These are phyloP conservation scores for Aphidoletes aphidimyza DNA, from an alignment of 2,888 invertebrate genomes.

Conservation along the genomic window DNA sequence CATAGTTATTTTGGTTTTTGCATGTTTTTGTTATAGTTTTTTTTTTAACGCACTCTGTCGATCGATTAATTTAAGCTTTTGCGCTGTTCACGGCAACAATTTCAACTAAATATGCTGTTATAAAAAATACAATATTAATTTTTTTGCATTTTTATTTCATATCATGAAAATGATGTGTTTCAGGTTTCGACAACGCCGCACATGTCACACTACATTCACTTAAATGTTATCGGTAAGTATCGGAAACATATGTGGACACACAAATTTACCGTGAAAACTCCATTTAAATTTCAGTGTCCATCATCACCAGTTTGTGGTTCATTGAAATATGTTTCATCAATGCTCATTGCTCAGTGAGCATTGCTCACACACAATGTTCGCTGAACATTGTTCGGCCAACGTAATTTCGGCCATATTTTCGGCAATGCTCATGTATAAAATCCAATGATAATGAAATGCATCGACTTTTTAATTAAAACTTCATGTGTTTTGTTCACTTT, in stretches of 20 bases:
- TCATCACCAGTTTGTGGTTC: no score
- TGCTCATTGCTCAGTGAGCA: no score
- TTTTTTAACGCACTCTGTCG: no score
- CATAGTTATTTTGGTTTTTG: not conserved
- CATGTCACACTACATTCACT: constrained; percentile 82
- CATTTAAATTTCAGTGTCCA: no score
- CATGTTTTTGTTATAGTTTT: not conserved
- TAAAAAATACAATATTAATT: constrained; percentile 29
- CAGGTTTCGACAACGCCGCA: constrained; percentile 82
- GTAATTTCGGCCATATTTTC: no score
- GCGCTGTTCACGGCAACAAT: no score
- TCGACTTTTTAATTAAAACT: constrained; percentile 16
- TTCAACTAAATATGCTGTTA: not conserved
- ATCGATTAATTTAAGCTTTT: no score
- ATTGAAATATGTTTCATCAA: no score
- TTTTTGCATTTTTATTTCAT: not conserved
- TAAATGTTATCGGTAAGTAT: constrained; percentile 82
- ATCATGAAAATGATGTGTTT: not conserved
- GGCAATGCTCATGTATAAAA: not conserved
- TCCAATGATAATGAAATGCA: constrained; percentile 17
- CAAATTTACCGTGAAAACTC: no score
- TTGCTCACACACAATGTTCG: no score
- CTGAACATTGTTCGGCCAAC: no score
- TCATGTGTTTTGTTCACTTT: not conserved
- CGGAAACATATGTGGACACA: not conserved